Conservation (phyloP, 2,888 invertebrate species). For the Leucophenga montana region DNA sequence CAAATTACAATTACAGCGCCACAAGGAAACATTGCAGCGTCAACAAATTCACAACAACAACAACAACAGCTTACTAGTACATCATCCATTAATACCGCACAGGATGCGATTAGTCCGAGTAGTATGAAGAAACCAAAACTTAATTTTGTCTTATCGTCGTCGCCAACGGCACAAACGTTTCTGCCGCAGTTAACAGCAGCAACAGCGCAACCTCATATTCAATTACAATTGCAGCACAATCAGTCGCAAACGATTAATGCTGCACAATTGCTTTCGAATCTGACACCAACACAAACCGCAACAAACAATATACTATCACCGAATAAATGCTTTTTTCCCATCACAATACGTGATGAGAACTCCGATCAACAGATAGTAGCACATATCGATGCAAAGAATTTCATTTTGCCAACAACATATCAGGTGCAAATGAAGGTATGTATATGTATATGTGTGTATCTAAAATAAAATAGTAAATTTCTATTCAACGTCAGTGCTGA, state of each 20-base stretch:
- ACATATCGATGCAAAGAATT: slow-evolving; percentile 72
- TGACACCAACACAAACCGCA: slow-evolving; percentile 37
- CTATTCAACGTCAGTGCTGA: too few relatives aligned
- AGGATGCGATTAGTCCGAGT: slow-evolving; percentile 13
- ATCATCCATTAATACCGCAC: not conserved
- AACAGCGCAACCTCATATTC: slow-evolving; percentile 51
- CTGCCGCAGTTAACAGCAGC: slow-evolving; percentile 37
- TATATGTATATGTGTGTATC: too few relatives aligned
- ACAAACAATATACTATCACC: slow-evolving; percentile 61
- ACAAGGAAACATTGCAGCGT: slow-evolving; percentile 45
- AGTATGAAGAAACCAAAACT: slow-evolving; percentile 71
- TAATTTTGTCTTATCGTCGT: slow-evolving; percentile 70
- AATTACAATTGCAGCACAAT: slow-evolving; percentile 43
- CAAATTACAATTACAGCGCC: slow-evolving; percentile 54
- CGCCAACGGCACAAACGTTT: slow-evolving; percentile 48
- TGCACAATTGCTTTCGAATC: slow-evolving; percentile 16
- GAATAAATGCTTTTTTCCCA: slow-evolving; percentile 71
- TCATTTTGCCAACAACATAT: slow-evolving; percentile 72
- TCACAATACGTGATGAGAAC: slow-evolving; percentile 71
- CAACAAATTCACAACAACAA: slow-evolving; percentile 35
- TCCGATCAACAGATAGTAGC: slow-evolving; percentile 73
- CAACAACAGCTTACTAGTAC: not conserved
- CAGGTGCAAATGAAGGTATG: slow-evolving; percentile 73
- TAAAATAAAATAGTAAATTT: too few relatives aligned
- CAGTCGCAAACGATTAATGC: slow-evolving; percentile 47